phyloP scores from a whole-genome alignment of 2,888 invertebrate genomes.

The Lasioglossum malachurum region DNA sequence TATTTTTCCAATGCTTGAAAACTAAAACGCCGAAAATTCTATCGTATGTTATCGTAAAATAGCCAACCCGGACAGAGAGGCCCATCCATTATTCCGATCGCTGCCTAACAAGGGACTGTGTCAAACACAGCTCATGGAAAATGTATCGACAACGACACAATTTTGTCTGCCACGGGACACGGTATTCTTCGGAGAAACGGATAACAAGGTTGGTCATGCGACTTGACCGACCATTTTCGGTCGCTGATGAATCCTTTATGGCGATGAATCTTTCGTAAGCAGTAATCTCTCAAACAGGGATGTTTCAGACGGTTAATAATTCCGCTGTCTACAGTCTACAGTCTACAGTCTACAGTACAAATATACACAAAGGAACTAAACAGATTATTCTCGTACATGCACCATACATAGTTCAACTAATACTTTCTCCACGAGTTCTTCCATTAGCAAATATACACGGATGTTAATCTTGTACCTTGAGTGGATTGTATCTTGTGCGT shows the following conservation, averaged over 20 bases:
- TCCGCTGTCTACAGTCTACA: not conserved
- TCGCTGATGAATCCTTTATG: not conserved
- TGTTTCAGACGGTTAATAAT: not conserved
- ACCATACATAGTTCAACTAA: not conserved
- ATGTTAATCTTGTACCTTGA: not conserved
- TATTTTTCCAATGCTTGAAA: not conserved
- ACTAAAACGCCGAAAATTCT: slow-evolving; percentile 7
- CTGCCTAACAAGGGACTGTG: slow-evolving; percentile 21
- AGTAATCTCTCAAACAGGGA: not conserved
- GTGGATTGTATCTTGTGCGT: not conserved
- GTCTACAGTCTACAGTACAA: not conserved
- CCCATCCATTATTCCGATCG: slow-evolving; percentile 36
- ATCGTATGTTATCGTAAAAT: slow-evolving; percentile 34
- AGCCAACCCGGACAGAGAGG: not conserved
- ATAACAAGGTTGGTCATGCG: not conserved
- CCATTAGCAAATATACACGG: not conserved
- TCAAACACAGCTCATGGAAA: slow-evolving; percentile 25
- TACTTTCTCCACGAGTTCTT: not conserved
- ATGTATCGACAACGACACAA: slow-evolving; percentile 36
- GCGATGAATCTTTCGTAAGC: not conserved
- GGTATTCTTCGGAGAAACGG: not conserved
- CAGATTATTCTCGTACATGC: not conserved
- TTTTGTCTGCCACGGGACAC: not conserved
- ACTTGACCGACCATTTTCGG: not conserved
- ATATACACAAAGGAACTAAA: not conserved